These are phyloP conservation scores for Hycleus cichorii DNA, from an alignment of 1,140 invertebrate species.

Conservation along the genomic window DNA sequence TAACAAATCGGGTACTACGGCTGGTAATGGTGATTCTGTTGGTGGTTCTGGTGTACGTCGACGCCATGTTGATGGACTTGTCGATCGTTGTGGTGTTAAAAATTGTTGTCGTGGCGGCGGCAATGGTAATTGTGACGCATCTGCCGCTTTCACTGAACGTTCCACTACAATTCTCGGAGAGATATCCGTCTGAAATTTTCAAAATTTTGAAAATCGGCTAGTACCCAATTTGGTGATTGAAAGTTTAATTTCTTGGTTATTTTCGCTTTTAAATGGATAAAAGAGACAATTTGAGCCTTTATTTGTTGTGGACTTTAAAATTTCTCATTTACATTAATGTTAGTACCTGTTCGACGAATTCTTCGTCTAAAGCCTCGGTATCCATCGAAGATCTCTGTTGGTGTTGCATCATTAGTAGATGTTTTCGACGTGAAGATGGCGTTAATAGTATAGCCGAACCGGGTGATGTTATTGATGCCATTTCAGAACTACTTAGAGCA, in stretches of 20 bases:
- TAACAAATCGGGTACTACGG: slow-evolving; percentile 38
- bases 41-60: slow-evolving; percentile 26
- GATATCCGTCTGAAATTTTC: not conserved
- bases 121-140: slow-evolving; percentile 7
- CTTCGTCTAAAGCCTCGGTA: slow-evolving; percentile 69
- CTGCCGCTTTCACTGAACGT: slow-evolving; percentile 12
- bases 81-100: slow-evolving; percentile 18
- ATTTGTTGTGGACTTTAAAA: no score
- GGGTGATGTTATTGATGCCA: slow-evolving; percentile 50
- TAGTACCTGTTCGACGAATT: slow-evolving; percentile 49
- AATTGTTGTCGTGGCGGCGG: slow-evolving; percentile 13
- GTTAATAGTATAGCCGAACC: slow-evolving; percentile 56
- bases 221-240: not conserved
- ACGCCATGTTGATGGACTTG: slow-evolving; percentile 27
- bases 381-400: slow-evolving; percentile 78
- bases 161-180: slow-evolving; percentile 23
- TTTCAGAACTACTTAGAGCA: slow-evolving; percentile 51
- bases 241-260: no score
- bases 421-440: slow-evolving; percentile 66
- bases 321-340: no score
- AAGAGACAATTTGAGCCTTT: no score
- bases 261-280: no score
- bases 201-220: not conserved
- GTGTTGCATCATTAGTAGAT: slow-evolving; percentile 67
- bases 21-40: slow-evolving; percentile 28